Conservation (phyloP, 2,113 vertebrate genomes). For the Tylochromis polylepis region DNA sequence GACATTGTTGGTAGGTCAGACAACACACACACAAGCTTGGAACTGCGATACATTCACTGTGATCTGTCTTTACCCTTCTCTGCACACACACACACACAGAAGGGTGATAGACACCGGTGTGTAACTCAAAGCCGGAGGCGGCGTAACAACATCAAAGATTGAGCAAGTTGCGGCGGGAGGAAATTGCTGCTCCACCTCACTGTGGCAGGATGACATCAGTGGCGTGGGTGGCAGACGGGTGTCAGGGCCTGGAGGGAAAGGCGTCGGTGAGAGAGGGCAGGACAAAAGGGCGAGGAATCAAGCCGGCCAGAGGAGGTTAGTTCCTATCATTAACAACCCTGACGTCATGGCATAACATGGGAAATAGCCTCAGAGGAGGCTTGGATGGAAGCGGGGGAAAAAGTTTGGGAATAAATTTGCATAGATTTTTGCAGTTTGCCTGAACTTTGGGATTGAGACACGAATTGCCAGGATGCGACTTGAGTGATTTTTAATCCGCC, state of each 20-base stretch:
- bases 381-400: not conserved
- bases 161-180: conserved; percentile 24
- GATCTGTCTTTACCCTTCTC: not conserved
- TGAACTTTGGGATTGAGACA: conserved; percentile 3
- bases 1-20: not conserved
- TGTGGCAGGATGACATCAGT: conserved; percentile 48
- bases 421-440: not conserved
- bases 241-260: conserved; percentile 12
- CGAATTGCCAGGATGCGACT: not conserved
- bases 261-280: conserved; percentile 5
- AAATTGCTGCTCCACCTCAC: conserved; percentile 43
- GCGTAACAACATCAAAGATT: conserved; percentile 52
- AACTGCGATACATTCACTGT: not conserved
- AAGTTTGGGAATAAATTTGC: conserved; percentile 43
- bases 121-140: conserved; percentile 17
- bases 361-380: not conserved
- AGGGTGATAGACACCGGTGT: not conserved
- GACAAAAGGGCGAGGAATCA: conserved; percentile 6
- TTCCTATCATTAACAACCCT: conserved; percentile 31
- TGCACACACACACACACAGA: not conserved
- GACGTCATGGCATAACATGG: conserved; percentile 23
- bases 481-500: not conserved
- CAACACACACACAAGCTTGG: not conserved
- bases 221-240: conserved; percentile 5
- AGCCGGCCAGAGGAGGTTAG: not conserved